A percentile compares a stretch with the other conserved stretches of the same genome.
Conservation (phyloP, 92 coral and sea anemone genomes). For the Actinostola sp. region DNA sequence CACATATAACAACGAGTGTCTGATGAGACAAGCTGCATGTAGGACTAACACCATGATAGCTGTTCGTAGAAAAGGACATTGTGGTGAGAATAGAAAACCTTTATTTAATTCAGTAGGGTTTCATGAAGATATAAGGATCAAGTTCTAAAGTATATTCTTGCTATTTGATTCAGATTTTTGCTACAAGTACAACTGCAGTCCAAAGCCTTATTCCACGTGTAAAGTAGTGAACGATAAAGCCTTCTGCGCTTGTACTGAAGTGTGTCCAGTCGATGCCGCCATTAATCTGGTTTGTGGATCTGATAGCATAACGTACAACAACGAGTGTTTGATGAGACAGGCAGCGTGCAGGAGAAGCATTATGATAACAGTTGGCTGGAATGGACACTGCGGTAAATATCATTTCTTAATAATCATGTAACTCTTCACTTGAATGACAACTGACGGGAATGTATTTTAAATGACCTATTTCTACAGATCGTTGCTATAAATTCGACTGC, state of each 20-base stretch:
- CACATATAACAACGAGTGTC: constrained; percentile 14
- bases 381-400: constrained; percentile 17
- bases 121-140: too few species aligned
- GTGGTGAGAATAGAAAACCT: neutral
- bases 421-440: too few species aligned
- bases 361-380: constrained; percentile 9
- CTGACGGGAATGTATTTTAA: constrained; percentile 4
- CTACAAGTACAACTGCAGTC: neutral
- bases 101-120: neutral
- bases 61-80: constrained; percentile 3
- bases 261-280: constrained; percentile 15
- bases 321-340: constrained; percentile 47
- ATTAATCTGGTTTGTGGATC: constrained; percentile 28
- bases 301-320: constrained; percentile 15
- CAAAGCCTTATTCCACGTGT: too few species aligned
- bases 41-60: constrained; percentile 5
- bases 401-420: too few species aligned
- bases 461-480: constrained; percentile 10
- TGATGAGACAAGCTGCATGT: constrained; percentile 10
- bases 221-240: constrained; percentile 7
- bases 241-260: constrained; percentile 26
- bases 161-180: constrained; percentile 37
- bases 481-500: constrained; percentile 27
- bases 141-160: too few species aligned
- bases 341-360: constrained; percentile 16